Base-by-base conservation (phyloP, 30 jellyfish, hydroid and myxozoan genomes). In the Aurelia sp. region DNA sequence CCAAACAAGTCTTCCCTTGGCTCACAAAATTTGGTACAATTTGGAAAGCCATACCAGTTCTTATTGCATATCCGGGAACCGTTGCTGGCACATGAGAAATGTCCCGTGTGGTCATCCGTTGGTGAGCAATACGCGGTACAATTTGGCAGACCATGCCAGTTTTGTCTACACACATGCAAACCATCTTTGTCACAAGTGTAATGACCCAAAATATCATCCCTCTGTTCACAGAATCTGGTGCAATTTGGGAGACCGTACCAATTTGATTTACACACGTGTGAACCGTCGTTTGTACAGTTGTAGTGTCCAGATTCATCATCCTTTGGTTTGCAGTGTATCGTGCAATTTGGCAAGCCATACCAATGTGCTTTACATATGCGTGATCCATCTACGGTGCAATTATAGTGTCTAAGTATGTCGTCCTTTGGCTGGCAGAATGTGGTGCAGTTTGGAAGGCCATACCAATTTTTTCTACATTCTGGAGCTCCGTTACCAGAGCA, bases 121-220 rank as follows among this genome's bases (percentile, higher is more conserved):
- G 94, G 84, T 30, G 15, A 72, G 64, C 94, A 85, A 47, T 52
- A 76, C 12, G 1, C 37, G 21, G 78, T 82, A 78, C 96, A 88
- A 62, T 73, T 50, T 17, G 89, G 89, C 21, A 21, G 41, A 3
- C 23, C 52, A 53, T 52, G 62, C 94, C 94, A 85, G 17, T 71
- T 65, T 6, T 81, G 20, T 3, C 22, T 12, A 53, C 94, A 85
- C 16, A 85, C 47, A 6, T 41, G 81, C 16, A 61, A 31, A n/a
- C 94, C 94, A 52, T 73, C 52, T 2, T 10, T 44, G 21, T 84
- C 16, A 52, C 94, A 85, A 31, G 19, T 62, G 48, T 47, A 81
- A 55, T 81, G 91, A 7, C 91, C 91, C 17, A 47, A 66, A 33
- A 0, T 51, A 17, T 66, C 76, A 37, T 63, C 68, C 15, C 6